phyloP scores from a whole-genome alignment of 2,888 invertebrate species.

The Monochamus alternatus region DNA sequence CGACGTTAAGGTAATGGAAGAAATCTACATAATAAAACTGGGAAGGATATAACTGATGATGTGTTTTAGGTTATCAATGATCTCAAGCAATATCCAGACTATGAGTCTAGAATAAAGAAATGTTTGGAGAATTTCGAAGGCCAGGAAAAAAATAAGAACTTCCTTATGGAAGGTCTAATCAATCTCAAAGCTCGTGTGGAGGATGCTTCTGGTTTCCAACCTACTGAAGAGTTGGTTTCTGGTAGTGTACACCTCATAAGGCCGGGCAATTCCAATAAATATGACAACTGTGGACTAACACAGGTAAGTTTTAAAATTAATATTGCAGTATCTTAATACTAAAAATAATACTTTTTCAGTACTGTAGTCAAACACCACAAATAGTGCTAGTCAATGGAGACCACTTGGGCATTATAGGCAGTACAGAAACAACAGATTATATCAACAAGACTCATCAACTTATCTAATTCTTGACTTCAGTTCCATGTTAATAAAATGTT shows the following conservation, averaged over 20 bases:
- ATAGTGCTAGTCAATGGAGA: constrained; percentile 78
- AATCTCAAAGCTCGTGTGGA: constrained; percentile 60
- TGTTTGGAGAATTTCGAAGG: constrained; percentile 57
- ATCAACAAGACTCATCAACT: constrained; percentile 72
- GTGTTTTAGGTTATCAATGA: constrained; percentile 60
- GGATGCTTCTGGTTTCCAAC: constrained; percentile 56
- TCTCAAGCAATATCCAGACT: constrained; percentile 56
- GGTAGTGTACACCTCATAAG: constrained; percentile 64
- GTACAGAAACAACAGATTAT: constrained; percentile 76
- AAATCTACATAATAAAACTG: background rate
- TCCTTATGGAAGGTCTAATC: constrained; percentile 57
- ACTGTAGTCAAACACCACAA: constrained; percentile 75
- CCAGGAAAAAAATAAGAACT: constrained; percentile 52
- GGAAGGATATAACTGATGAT: background rate
- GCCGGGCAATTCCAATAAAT: constrained; percentile 65
- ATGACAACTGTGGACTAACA: constrained; percentile 65
- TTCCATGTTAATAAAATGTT: too few species aligned
- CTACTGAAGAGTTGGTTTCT: constrained; percentile 58
- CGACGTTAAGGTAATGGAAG: constrained; percentile 61
- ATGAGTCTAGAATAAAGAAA: constrained; percentile 60
- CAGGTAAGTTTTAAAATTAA: constrained; percentile 58
- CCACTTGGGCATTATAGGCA: constrained; percentile 81
- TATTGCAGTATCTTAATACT: too few species aligned
- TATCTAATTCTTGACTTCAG: constrained; percentile 5
- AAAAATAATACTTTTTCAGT: constrained; percentile 71